Evolutionary conservation across 2,113 vertebrate genomes (phyloP).

Genomic region (Ochotona curzoniae): DNA sequence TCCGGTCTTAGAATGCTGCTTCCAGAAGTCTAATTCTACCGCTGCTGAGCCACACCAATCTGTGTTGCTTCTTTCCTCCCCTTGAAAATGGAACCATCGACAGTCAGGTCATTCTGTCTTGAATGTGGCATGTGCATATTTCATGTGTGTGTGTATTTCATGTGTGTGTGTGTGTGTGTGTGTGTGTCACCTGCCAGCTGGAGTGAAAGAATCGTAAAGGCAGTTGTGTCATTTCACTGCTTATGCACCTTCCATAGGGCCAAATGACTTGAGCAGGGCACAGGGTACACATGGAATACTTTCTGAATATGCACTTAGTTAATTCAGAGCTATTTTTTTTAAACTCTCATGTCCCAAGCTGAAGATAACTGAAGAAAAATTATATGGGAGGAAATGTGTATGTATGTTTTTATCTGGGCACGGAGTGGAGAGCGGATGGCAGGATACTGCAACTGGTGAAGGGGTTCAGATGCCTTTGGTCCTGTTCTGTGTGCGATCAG

Average conservation of each 20-base stretch:
- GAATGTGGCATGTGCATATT: neutral
- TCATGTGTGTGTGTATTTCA: neutral
- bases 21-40: neutral
- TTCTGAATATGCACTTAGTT: neutral
- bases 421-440: neutral
- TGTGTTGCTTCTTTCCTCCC: neutral
- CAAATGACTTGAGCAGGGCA: neutral
- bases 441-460: neutral
- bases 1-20: neutral
- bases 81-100: neutral
- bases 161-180: too few relatives aligned
- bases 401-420: neutral
- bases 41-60: neutral
- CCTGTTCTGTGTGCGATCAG: too few relatives aligned
- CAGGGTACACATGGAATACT: neutral
- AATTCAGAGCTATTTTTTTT: neutral
- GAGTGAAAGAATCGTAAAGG: neutral
- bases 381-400: neutral
- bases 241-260: neutral
- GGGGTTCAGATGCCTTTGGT: too few relatives aligned
- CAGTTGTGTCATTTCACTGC: neutral
- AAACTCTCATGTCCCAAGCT: neutral
- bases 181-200: neutral
- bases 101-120: constrained; percentile 4
- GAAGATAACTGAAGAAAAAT: neutral